These are phyloP conservation scores for Petrocephalus sullivani DNA, from an alignment of 2,797 vertebrate genomes.

Conservation along the genomic window DNA sequence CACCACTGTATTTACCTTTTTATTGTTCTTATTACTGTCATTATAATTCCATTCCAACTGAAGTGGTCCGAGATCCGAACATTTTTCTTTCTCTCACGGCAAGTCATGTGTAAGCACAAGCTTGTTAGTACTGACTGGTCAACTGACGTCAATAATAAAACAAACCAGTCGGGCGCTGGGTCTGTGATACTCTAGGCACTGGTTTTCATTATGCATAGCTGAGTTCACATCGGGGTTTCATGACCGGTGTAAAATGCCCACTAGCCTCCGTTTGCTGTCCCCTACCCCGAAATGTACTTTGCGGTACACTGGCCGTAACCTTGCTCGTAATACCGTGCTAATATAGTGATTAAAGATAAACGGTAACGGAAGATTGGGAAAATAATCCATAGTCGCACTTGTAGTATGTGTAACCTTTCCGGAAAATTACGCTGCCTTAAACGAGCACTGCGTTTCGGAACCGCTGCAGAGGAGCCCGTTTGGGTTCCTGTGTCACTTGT, in stretches of 20 bases:
- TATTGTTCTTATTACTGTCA: slow-evolving; percentile 43
- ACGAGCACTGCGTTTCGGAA: background rate
- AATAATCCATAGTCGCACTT: background rate
- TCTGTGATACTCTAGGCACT: slow-evolving; percentile 39
- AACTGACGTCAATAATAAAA: slow-evolving; percentile 39
- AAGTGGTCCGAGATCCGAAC: slow-evolving; percentile 60
- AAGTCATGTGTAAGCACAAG: slow-evolving; percentile 53
- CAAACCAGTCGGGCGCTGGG: slow-evolving; percentile 37
- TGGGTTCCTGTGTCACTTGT: background rate
- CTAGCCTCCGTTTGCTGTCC: background rate
- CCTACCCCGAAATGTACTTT: background rate
- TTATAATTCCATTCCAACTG: slow-evolving; percentile 63
- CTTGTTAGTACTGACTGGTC: slow-evolving; percentile 63
- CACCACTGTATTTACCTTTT: slow-evolving; percentile 64
- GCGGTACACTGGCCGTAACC: background rate
- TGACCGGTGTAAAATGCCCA: background rate
- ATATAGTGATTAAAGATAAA: background rate
- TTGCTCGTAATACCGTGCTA: background rate
- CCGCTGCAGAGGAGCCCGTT: background rate
- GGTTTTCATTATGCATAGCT: slow-evolving; percentile 23
- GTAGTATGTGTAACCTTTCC: slow-evolving; percentile 1
- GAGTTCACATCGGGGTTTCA: background rate
- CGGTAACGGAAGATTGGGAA: background rate
- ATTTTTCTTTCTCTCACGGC: slow-evolving; percentile 39
- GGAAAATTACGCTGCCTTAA: slow-evolving; percentile 34